These are phyloP conservation scores for Anser cygnoides DNA, from an alignment of 2,113 vertebrate species.

Conservation along the genomic window DNA sequence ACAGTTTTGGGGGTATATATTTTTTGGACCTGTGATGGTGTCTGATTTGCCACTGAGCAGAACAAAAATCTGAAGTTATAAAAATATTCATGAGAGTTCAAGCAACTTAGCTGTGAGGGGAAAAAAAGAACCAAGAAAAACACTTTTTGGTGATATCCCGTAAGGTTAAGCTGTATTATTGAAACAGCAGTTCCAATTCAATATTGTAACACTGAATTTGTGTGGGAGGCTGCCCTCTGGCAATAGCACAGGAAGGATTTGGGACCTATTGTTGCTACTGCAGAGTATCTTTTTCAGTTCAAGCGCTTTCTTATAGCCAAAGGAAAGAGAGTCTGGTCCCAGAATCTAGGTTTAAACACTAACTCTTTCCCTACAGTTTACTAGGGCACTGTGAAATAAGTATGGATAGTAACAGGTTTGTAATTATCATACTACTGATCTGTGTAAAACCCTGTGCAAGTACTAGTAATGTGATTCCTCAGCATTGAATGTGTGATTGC, in stretches of 20 bases:
- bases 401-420: background rate
- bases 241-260: background rate
- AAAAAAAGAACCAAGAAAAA: background rate
- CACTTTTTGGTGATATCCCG: background rate
- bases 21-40: background rate
- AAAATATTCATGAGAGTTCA: background rate
- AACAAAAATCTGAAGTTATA: background rate
- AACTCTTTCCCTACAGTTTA: background rate
- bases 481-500: background rate
- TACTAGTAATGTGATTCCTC: background rate
- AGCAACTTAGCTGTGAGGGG: background rate
- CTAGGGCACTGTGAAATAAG: background rate
- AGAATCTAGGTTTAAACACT: background rate
- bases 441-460: background rate
- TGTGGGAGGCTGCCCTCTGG: constrained; percentile 6
- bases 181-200: constrained; percentile 8
- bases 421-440: background rate
- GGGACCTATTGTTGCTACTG: background rate
- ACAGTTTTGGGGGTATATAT: background rate
- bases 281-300: background rate
- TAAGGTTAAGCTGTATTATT: constrained; percentile 13
- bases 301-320: background rate
- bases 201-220: background rate
- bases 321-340: background rate
- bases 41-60: background rate